phyloP scores from a whole-genome alignment of 53 echinoderm and acorn worm species.

The Echinometra lucunter region DNA sequence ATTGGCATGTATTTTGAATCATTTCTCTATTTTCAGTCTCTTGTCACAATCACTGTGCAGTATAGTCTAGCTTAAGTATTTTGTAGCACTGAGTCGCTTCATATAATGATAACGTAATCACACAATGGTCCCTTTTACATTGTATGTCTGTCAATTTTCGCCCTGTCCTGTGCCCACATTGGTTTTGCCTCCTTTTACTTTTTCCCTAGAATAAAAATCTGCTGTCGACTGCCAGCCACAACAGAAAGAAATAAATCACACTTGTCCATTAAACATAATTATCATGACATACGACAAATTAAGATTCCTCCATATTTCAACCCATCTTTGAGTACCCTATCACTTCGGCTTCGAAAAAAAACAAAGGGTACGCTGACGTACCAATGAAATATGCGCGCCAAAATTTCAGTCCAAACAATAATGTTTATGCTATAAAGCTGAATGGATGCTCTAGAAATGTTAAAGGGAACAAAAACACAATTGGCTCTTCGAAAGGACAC shows the following conservation, averaged over 20 bases:
- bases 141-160: not conserved
- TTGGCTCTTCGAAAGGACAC: not conserved
- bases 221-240: not conserved
- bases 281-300: not conserved
- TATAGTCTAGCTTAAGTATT: not conserved
- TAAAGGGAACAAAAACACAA: not conserved
- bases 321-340: not conserved
- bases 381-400: not conserved
- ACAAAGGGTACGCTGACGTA: not conserved
- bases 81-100: not conserved
- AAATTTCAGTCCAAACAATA: constrained; percentile 27
- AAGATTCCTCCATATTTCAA: not conserved
- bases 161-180: not conserved
- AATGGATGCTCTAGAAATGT: constrained; percentile 33
- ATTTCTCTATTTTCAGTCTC: too few relatives aligned
- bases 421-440: constrained; percentile 21
- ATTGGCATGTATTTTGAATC: too few relatives aligned
- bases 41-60: too few relatives aligned
- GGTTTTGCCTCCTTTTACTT: not conserved
- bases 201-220: not conserved
- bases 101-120: too few relatives aligned
- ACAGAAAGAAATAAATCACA: not conserved
- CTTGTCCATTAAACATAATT: not conserved
- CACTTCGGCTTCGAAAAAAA: not conserved
- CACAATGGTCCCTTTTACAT: not conserved